Evolutionary conservation across 2,113 vertebrate genomes (phyloP), one percentile per base, ranked within the genome.

Genomic region (Probosciger aterrimus): DNA sequence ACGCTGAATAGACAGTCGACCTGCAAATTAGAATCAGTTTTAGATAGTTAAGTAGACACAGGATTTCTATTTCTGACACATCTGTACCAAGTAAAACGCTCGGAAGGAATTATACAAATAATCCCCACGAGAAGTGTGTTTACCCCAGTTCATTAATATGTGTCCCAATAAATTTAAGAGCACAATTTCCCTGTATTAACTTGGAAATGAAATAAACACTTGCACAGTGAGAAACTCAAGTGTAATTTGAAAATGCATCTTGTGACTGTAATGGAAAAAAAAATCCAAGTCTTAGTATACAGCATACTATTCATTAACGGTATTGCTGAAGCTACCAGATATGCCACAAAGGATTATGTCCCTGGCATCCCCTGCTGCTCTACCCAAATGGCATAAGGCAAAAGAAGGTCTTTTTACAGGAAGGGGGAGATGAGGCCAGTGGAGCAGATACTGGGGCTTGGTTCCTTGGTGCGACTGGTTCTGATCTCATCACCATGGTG

Each of bases 1-100:
- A 57, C 81, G 96, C 50, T 89, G 94, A 70, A 96, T 95, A 93
- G 84, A 92, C 47, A 96, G 84, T 18, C n/a, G 82, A 95, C 93
- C 96, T 97, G 96, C 8, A 97, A 97, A 97, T 96, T 70, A 97
- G 82, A 98, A 94, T 77, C 47, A 35, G 44, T 63, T 96, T 85
- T 79, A 95, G 63, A 86, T 0, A 95, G 70, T 79, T 86, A 86
- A 79, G 33, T 31, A 86, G 68, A 67, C 11, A 53, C 2, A 78
- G n/a, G 12, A 84, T 92, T 92, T 91, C 71, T 60, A 67, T 78
- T 89, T 69, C 39, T 86, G 33, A n/a, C 27, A 37, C 12, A 25
- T 75, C 60, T 65, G 22, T 62, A 87, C 39, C 22, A 81, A 44
- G 23, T 41, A 57, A 86, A 89, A 65, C 3, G 16, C 23, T 69